Percentiles rank a stretch among this genome's conserved stretches.
These are phyloP conservation scores for Epicauta chinensis DNA, from an alignment of 1,140 invertebrate genomes.

Conservation along the genomic window DNA sequence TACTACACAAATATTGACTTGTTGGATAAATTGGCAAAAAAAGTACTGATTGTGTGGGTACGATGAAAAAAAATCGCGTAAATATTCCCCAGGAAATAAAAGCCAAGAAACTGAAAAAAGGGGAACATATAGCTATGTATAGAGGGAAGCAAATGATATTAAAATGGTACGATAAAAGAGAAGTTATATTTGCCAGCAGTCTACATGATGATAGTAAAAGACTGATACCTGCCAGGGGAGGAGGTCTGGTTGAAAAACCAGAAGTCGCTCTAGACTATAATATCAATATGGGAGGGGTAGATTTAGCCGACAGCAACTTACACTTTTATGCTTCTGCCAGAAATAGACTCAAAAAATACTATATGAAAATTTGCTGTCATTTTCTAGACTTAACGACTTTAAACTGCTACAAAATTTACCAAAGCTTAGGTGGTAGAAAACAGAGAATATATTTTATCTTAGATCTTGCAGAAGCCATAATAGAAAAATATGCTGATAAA, in stretches of 20 bases:
- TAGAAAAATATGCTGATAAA: no score
- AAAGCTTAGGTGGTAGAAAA: no score
- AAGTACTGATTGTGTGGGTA: not conserved
- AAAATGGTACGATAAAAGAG: not conserved
- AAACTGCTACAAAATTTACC: no score
- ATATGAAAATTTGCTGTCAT: no score
- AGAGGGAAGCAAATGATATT: not conserved
- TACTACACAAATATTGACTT: not conserved
- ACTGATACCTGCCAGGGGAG: not conserved
- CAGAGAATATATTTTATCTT: no score
- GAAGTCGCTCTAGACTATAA: not conserved
- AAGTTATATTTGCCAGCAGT: not conserved
- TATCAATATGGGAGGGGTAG: no score
- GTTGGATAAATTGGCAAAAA: not conserved
- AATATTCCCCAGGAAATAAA: not conserved
- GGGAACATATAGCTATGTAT: not conserved
- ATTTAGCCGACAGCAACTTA: no score
- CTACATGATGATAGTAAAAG: not conserved
- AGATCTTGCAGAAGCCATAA: no score
- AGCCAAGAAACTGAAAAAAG: not conserved
- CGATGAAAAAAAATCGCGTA: not conserved
- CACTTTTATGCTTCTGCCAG: no score
- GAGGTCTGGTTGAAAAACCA: not conserved
- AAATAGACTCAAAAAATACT: no score
- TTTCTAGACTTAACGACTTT: no score